These are phyloP conservation scores for Liopterus haemorrhoidalis DNA, from an alignment of 2,888 invertebrate genomes.

Conservation along the genomic window DNA sequence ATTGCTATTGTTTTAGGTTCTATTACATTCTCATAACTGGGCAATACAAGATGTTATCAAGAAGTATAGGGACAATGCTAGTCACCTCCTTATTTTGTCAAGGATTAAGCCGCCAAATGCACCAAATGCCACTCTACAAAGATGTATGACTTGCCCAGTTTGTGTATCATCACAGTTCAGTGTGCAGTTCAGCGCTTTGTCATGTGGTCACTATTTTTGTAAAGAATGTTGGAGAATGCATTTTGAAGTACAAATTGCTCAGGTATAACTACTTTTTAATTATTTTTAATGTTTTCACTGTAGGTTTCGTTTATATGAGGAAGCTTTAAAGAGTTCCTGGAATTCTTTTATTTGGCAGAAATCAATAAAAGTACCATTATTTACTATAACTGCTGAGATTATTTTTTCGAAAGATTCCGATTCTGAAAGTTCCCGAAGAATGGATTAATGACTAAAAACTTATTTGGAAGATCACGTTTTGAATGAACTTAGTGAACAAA, in stretches of 20 bases:
- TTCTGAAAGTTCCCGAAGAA: no score
- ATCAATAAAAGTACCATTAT: no score
- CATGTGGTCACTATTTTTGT: slow-evolving; percentile 92
- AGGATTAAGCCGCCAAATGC: slow-evolving; percentile 52
- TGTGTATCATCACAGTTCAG: slow-evolving; percentile 62
- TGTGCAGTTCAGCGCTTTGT: slow-evolving; percentile 71
- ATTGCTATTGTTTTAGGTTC: slow-evolving; percentile 49
- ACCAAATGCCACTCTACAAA: slow-evolving; percentile 37
- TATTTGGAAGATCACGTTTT: no score
- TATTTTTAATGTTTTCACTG: background rate
- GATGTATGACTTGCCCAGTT: slow-evolving; percentile 61
- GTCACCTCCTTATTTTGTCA: slow-evolving; percentile 50
- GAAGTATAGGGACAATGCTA: slow-evolving; percentile 75
- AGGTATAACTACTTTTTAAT: slow-evolving; percentile 56
- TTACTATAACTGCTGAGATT: no score
- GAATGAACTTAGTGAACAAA: no score
- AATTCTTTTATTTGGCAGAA: no score
- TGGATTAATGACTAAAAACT: no score
- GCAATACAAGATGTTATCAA: slow-evolving; percentile 72
- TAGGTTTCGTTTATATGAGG: background rate
- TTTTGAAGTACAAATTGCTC: slow-evolving; percentile 92
- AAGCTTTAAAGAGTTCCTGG: no score
- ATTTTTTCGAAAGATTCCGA: no score
- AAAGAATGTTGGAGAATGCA: slow-evolving; percentile 94
- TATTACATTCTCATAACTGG: slow-evolving; percentile 89